Percentiles rank a stretch among this genome's conserved stretches.
Evolutionary conservation across 2,113 vertebrate species (phyloP).

Genomic region (Nanorana parkeri): DNA sequence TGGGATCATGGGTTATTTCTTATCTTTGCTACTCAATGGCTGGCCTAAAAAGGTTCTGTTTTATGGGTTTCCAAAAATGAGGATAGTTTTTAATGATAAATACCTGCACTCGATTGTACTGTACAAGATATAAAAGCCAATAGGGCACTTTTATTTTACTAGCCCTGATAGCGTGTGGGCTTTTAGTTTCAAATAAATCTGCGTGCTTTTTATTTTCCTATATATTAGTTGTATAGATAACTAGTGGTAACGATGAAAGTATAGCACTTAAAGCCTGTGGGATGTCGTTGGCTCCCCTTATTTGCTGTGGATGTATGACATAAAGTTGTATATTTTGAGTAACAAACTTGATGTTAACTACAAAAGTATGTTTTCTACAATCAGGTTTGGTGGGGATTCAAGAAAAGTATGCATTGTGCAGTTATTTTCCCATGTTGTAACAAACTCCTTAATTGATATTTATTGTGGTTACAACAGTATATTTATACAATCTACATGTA

Average conservation of each 20-base stretch:
- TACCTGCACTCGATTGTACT: conserved; percentile 67
- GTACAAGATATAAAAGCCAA: conserved; percentile 66
- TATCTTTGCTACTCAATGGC: no score
- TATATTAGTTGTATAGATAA: conserved; percentile 73
- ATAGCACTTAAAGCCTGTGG: conserved; percentile 64
- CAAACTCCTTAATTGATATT: conserved; percentile 83
- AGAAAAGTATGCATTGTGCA: conserved; percentile 70
- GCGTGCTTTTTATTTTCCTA: conserved; percentile 78
- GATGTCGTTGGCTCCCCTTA: conserved; percentile 12
- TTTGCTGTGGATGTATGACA: conserved; percentile 44
- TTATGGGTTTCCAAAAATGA: conserved; percentile 4
- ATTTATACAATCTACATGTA: conserved; percentile 90
- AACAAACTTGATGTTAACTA: conserved; percentile 29
- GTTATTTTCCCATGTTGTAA: conserved; percentile 71
- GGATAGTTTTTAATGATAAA: conserved; percentile 57
- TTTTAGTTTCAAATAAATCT: conserved; percentile 67
- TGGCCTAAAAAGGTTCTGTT: background rate
- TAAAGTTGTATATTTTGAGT: conserved; percentile 52
- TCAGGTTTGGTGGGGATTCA: conserved; percentile 17
- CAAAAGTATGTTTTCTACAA: conserved; percentile 28
- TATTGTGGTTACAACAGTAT: conserved; percentile 89
- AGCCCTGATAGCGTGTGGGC: conserved; percentile 69
- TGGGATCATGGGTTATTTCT: no score
- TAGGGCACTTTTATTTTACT: conserved; percentile 75
- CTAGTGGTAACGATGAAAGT: conserved; percentile 66